A percentile compares a stretch with the other conserved stretches of the same genome.
Evolutionary conservation across 2,797 vertebrate species (phyloP).

Genomic region (Anguilla anguilla): DNA sequence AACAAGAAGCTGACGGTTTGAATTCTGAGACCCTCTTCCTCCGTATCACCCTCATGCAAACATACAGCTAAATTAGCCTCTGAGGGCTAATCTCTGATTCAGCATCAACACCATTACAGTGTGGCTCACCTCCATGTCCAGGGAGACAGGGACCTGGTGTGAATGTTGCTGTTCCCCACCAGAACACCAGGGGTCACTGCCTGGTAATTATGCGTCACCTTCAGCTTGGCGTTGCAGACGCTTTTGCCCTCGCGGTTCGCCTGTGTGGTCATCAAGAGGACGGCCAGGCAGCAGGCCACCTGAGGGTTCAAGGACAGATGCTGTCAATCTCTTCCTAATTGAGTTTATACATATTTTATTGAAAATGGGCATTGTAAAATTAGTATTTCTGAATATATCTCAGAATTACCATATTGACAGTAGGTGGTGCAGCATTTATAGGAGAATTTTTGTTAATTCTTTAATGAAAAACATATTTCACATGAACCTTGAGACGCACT

Average conservation of each 20-base stretch:
- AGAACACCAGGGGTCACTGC: neutral
- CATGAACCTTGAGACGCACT: neutral
- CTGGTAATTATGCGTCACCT: slow-evolving; percentile 29
- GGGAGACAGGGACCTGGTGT: slow-evolving; percentile 65
- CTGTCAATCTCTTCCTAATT: neutral
- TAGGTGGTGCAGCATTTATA: too few relatives aligned
- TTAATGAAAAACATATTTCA: too few relatives aligned
- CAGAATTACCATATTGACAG: too few relatives aligned
- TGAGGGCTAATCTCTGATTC: neutral
- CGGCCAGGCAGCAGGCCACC: slow-evolving; percentile 48
- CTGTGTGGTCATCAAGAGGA: slow-evolving; percentile 34
- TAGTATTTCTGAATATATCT: neutral
- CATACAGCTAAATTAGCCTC: neutral
- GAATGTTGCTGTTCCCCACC: slow-evolving; percentile 54
- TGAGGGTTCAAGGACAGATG: slow-evolving; percentile 32
- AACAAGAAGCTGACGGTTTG: neutral
- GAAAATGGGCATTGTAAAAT: neutral
- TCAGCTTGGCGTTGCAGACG: slow-evolving; percentile 37
- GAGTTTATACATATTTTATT: neutral
- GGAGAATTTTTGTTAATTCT: too few relatives aligned
- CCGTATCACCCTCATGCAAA: neutral
- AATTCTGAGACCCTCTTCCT: neutral
- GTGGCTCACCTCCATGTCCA: slow-evolving; percentile 71
- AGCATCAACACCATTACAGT: neutral
- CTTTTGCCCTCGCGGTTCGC: neutral